Conservation (phyloP, 2,113 vertebrate species). For the Vireo altiloquus region DNA sequence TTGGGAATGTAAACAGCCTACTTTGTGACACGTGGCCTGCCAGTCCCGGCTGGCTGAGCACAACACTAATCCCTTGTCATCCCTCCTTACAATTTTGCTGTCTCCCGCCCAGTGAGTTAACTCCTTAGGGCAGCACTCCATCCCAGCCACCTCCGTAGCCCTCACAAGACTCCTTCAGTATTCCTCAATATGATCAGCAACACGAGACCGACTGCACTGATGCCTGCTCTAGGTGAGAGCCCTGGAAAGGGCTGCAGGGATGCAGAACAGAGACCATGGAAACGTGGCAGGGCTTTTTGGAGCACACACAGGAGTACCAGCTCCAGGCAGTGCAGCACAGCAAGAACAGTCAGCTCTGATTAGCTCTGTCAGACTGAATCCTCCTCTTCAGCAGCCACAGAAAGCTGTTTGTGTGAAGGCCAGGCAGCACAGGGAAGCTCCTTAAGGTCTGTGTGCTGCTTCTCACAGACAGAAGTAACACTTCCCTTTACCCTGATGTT, state of each 20-base stretch:
- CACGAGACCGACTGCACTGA: fast-evolving
- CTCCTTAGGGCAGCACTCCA: background rate
- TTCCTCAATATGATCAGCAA: background rate
- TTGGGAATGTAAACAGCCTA: background rate
- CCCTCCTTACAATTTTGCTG: background rate
- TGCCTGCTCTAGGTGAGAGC: background rate
- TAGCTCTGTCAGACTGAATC: background rate
- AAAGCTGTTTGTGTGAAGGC: background rate
- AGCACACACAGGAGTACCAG: background rate
- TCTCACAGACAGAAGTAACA: background rate
- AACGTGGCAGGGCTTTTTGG: background rate
- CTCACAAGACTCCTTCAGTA: background rate
- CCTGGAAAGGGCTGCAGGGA: background rate
- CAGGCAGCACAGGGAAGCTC: background rate
- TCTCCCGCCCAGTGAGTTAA: background rate
- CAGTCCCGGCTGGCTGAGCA: background rate
- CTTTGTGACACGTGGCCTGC: background rate
- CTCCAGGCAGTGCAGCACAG: background rate
- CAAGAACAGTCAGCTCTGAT: background rate
- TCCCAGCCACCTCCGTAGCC: background rate
- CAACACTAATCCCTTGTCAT: slow-evolving; percentile 11
- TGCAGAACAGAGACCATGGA: background rate
- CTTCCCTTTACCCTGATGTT: background rate
- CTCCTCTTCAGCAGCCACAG: background rate
- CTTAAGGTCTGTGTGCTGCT: background rate